Evolutionary conservation across 2,888 invertebrate species (phyloP), one percentile per base, ranked within the genome.

Genomic region (Apotomis turbidana): DNA sequence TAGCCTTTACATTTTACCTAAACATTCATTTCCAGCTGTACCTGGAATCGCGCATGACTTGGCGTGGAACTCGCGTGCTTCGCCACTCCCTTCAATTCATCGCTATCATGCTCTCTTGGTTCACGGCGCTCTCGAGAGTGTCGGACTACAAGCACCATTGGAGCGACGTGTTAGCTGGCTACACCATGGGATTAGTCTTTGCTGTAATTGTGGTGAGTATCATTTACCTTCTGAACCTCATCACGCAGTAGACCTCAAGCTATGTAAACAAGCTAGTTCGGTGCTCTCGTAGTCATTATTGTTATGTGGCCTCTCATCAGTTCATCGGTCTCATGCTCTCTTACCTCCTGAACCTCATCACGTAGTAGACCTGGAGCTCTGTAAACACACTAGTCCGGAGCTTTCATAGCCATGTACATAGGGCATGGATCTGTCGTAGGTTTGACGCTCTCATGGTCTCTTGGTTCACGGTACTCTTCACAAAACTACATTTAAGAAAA

Each of bases 121-220:
- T 95, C 89, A 97, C 97, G 6, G 97, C 97, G 0, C 94, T 99
- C 84, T 97, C 98, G 6, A 95, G 99, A 61, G 95, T 99, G 41
- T 97, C 98, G 0, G 97, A 99, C 94, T 98, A 98, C 94, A 99
- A 98, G 86, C 99, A 99, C 87, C 99, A 99, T 85, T 99, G 98
- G 98, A 98, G 97, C 82, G 99, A 99, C 89, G 99, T 99, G 4
- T 93, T 99, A 51, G 96, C 95, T 70, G 99, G 99, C 0, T 94
- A 96, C 76, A 79, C 92, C 12, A 90, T 97, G 66, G 97, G 97
- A 5, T 83, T 94, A 0, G 79, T 94, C 6, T 87, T 94, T n/a
- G 97, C 97, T 73, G 83, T 96, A 10, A 83, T 97, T 52, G 94
- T 95, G 90, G 97, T 97, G 87, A 95, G 95, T 94, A 9, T 3